These are phyloP conservation scores for Lucifuga dentata DNA, from an alignment of 2,113 vertebrate species.

Conservation along the genomic window DNA sequence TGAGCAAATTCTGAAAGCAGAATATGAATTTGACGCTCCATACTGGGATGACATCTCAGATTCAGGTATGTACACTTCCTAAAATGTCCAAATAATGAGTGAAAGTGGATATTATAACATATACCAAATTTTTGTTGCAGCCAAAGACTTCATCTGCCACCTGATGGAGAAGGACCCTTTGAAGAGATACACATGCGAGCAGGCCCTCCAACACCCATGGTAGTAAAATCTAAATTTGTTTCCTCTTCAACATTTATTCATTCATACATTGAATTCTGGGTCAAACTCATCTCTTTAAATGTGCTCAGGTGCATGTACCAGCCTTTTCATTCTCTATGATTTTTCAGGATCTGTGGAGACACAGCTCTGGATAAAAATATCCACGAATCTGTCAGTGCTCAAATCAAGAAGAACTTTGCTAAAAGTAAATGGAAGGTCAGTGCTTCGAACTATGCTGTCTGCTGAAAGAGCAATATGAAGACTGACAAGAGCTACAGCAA, in stretches of 20 bases:
- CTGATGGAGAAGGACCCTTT: slow-evolving; percentile 96
- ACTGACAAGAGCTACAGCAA: slow-evolving; percentile 22
- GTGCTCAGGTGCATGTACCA: not conserved
- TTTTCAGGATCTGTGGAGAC: slow-evolving; percentile 94
- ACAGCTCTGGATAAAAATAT: slow-evolving; percentile 98
- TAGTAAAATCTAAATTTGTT: slow-evolving; percentile 66
- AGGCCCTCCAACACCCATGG: slow-evolving; percentile 98
- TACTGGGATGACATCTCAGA: slow-evolving; percentile 99
- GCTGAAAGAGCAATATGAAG: slow-evolving; percentile 21
- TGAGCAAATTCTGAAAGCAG: slow-evolving; percentile 96
- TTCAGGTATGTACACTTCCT: slow-evolving; percentile 84
- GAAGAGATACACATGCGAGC: slow-evolving; percentile 94
- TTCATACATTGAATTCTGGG: not conserved
- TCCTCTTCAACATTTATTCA: not conserved
- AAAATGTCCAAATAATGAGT: not conserved
- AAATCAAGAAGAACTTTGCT: slow-evolving; percentile 98
- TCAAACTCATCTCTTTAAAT: too few species aligned
- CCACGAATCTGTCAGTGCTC: slow-evolving; percentile 97
- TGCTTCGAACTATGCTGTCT: slow-evolving; percentile 23
- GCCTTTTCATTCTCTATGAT: not conserved
- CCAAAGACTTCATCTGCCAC: slow-evolving; percentile 97
- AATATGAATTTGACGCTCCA: slow-evolving; percentile 98
- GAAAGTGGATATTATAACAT: not conserved
- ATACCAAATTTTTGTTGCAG: slow-evolving; percentile 72
- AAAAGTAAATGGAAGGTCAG: slow-evolving; percentile 99